phyloP scores from a whole-genome alignment of 2,888 invertebrate genomes.

The Lasioglossum oenotherae region DNA sequence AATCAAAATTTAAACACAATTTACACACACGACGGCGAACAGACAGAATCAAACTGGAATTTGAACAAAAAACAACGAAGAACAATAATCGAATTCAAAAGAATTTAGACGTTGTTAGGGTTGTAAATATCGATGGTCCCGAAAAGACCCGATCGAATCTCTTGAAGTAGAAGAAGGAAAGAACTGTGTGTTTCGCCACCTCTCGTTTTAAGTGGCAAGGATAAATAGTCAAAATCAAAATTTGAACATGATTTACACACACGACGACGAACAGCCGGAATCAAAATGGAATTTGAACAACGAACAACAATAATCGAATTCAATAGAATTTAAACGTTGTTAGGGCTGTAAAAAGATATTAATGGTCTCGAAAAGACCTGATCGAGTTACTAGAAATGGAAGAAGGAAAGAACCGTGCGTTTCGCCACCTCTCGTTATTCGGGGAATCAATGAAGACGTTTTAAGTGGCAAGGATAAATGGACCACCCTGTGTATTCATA shows the following conservation, averaged over 20 bases:
- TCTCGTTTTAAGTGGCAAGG: constrained; percentile 2
- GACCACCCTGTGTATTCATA: constrained; percentile 24
- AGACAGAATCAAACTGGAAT: too few relatives aligned
- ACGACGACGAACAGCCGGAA: too few relatives aligned
- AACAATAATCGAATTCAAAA: not conserved
- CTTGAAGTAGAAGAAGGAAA: not conserved
- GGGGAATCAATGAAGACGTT: not conserved
- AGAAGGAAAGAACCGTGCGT: not conserved
- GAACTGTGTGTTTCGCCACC: not conserved
- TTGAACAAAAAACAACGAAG: too few relatives aligned
- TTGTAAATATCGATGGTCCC: too few relatives aligned
- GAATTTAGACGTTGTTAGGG: not conserved
- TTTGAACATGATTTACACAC: too few relatives aligned
- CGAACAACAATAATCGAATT: not conserved
- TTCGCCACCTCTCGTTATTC: not conserved
- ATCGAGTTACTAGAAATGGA: not conserved
- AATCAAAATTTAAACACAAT: too few relatives aligned
- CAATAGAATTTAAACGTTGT: not conserved
- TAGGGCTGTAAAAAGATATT: too few relatives aligned
- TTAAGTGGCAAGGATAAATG: constrained; percentile 15
- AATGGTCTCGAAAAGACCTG: too few relatives aligned
- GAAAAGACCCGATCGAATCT: not conserved
- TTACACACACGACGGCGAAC: too few relatives aligned
- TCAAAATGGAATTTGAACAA: too few relatives aligned
- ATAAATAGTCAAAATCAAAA: too few relatives aligned